Evolutionary conservation across 1,140 invertebrate species (phyloP).

Genomic region (Pinna nobilis): DNA sequence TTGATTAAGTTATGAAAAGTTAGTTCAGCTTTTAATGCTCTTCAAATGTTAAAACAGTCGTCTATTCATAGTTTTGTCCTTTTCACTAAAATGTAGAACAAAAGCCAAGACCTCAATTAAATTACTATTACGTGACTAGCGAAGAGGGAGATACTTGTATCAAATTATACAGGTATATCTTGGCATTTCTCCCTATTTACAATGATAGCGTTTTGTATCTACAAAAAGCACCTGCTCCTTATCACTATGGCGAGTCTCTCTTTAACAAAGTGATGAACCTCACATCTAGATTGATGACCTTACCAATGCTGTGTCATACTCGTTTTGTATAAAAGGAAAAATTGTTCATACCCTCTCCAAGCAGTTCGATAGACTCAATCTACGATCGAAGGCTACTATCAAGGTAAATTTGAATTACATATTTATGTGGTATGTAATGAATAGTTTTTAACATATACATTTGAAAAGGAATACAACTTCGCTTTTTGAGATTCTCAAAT

Average conservation of each 20-base stretch:
- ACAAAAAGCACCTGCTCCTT: neutral
- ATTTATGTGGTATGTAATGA: neutral
- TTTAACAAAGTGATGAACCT: neutral
- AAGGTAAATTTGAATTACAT: neutral
- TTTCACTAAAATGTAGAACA: too few relatives aligned
- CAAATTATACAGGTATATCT: too few relatives aligned
- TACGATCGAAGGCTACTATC: conserved; percentile 14
- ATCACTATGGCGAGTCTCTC: conserved; percentile 1
- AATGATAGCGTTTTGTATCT: neutral
- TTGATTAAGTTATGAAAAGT: too few relatives aligned
- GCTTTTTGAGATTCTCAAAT: too few relatives aligned
- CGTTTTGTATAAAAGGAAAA: neutral
- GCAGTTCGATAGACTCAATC: conserved; percentile 9
- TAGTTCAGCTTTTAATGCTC: too few relatives aligned
- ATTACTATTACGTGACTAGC: too few relatives aligned
- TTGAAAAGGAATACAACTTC: too few relatives aligned
- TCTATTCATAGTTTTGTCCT: too few relatives aligned
- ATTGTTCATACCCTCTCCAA: neutral
- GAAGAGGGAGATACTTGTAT: too few relatives aligned
- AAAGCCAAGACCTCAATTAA: too few relatives aligned
- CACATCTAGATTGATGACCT: too few relatives aligned
- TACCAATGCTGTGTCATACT: neutral
- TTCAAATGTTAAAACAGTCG: too few relatives aligned
- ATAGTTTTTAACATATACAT: neutral
- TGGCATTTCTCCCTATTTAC: neutral